These are phyloP conservation scores for Tribolium castaneum DNA, from an alignment of 1,140 invertebrate species.

Conservation along the genomic window DNA sequence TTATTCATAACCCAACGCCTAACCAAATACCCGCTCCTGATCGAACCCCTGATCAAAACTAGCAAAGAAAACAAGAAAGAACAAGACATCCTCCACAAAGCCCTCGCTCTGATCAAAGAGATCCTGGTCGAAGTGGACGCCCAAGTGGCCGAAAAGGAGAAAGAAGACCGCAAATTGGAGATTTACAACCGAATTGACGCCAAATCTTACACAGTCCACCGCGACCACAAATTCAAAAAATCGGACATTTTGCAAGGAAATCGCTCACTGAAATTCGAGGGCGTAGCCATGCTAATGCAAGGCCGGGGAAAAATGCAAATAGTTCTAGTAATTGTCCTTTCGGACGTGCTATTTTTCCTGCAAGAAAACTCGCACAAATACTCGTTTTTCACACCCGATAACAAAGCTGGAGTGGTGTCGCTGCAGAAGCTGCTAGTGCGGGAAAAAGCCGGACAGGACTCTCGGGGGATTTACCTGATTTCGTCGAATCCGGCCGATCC, in stretches of 20 bases:
- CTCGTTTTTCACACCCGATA: conserved; percentile 87
- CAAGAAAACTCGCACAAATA: conserved; percentile 88
- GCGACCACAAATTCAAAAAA: conserved; percentile 91
- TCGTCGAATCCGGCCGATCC: conserved; percentile 87
- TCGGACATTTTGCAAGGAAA: conserved; percentile 89
- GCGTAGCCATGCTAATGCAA: conserved; percentile 85
- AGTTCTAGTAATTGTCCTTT: conserved; percentile 88
- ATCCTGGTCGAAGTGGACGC: conserved; percentile 90
- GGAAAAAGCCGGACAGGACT: conserved; percentile 92
- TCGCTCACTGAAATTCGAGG: conserved; percentile 88
- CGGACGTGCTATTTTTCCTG: conserved; percentile 92
- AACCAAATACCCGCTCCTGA: conserved; percentile 93
- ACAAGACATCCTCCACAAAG: conserved; percentile 78
- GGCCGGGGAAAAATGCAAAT: conserved; percentile 84
- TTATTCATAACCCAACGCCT: conserved; percentile 93
- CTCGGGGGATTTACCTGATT: conserved; percentile 89
- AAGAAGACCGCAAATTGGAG: conserved; percentile 88
- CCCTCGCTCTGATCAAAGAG: conserved; percentile 83
- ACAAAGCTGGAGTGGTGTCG: conserved; percentile 90
- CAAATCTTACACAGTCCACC: conserved; percentile 87
- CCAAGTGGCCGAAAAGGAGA: conserved; percentile 91
- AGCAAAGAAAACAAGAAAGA: conserved; percentile 83
- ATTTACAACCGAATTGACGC: conserved; percentile 94
- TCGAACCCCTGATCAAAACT: conserved; percentile 93
- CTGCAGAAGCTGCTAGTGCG: conserved; percentile 90